Evolutionary conservation across 2,888 invertebrate genomes (phyloP).

Genomic region (Perizoma flavofasciatum): DNA sequence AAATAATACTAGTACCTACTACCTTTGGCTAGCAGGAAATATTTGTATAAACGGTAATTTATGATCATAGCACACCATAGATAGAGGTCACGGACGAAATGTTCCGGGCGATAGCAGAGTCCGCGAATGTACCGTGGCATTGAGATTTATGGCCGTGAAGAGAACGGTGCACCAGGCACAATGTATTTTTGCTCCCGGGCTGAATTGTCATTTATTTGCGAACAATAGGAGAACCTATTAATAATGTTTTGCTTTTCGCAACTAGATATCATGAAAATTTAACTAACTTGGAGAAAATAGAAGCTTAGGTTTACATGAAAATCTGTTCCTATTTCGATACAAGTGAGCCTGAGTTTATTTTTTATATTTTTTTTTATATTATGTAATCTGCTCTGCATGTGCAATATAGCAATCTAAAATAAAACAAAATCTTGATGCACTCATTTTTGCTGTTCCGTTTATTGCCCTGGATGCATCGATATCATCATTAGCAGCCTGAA

Average conservation of each 20-base stretch:
- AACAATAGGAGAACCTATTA: not conserved
- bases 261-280: not conserved
- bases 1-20: too few relatives aligned
- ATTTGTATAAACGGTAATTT: slow-evolving; percentile 17
- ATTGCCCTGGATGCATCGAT: too few relatives aligned
- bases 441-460: too few relatives aligned
- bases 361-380: too few relatives aligned
- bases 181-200: slow-evolving; percentile 10
- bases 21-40: too few relatives aligned
- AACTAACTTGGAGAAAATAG: not conserved
- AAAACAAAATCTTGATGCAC: too few relatives aligned
- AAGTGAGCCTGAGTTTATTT: too few relatives aligned
- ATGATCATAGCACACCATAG: slow-evolving; percentile 5
- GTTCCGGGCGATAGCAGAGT: slow-evolving; percentile 6
- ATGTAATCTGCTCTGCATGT: too few relatives aligned
- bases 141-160: slow-evolving; percentile 18
- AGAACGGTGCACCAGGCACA: slow-evolving; percentile 11
- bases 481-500: too few relatives aligned
- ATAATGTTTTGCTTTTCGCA: not conserved
- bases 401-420: too few relatives aligned
- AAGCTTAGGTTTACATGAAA: too few relatives aligned
- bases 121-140: slow-evolving; percentile 14
- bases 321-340: too few relatives aligned
- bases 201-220: slow-evolving; percentile 13
- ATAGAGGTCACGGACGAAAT: slow-evolving; percentile 18